Percentiles rank a stretch among this genome's conserved stretches.
These are phyloP conservation scores for Bombus sylvicola DNA, from an alignment of 1,140 invertebrate genomes.

Conservation along the genomic window DNA sequence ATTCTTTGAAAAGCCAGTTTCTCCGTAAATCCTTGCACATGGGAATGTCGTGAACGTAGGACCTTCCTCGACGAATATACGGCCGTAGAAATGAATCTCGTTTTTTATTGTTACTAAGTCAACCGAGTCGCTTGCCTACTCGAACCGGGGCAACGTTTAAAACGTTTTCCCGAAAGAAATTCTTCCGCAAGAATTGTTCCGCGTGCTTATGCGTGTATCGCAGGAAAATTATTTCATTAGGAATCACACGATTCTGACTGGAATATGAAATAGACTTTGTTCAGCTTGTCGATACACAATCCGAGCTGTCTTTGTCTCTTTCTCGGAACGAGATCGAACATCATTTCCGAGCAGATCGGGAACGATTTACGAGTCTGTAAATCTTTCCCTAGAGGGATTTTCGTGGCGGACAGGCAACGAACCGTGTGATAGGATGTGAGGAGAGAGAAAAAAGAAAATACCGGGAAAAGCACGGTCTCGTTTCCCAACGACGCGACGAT, in stretches of 20 bases:
- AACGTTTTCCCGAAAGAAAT: not conserved
- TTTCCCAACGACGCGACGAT: slow-evolving; percentile 42
- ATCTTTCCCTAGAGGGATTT: slow-evolving; percentile 50
- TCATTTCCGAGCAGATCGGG: slow-evolving; percentile 60
- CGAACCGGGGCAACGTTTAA: not conserved
- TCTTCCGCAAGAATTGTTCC: not conserved
- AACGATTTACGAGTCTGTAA: slow-evolving; percentile 66
- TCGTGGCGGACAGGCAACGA: slow-evolving; percentile 55
- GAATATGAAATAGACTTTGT: not conserved
- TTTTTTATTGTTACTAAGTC: slow-evolving; percentile 10
- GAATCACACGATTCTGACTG: not conserved
- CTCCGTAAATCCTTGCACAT: slow-evolving; percentile 48
- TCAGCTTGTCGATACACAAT: not conserved
- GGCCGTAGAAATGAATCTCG: slow-evolving; percentile 30
- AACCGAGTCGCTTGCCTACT: not conserved
- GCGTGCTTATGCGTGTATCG: not conserved
- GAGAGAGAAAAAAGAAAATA: slow-evolving; percentile 35
- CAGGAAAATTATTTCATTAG: not conserved
- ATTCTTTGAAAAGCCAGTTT: slow-evolving; percentile 50
- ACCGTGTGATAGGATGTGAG: slow-evolving; percentile 46
- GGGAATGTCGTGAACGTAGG: slow-evolving; percentile 16
- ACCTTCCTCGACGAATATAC: slow-evolving; percentile 22
- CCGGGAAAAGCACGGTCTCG: slow-evolving; percentile 10
- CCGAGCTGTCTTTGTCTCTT: slow-evolving; percentile 38
- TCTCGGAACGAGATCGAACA: slow-evolving; percentile 53